Evolutionary conservation across 2,113 vertebrate genomes (phyloP).

Genomic region (Heterotilapia buettikoferi): DNA sequence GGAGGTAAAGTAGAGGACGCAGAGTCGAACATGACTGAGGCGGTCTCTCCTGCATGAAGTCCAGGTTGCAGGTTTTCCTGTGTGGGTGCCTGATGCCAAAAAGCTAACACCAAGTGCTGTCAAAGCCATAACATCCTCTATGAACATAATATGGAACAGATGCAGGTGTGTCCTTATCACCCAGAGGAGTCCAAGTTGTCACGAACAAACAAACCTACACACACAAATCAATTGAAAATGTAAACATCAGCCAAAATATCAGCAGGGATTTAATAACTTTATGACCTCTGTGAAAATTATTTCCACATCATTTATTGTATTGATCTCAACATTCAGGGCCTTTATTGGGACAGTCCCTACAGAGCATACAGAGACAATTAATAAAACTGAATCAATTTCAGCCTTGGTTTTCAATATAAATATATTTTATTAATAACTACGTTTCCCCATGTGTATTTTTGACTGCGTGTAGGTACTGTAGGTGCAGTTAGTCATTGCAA

Average conservation of each 20-base stretch:
- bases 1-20: not conserved
- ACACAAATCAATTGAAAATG: not conserved
- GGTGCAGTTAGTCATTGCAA: rapidly evolving
- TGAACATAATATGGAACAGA: not conserved
- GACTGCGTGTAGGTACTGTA: rapidly evolving
- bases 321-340: not conserved
- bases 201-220: not conserved
- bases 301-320: not conserved
- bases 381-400: not conserved
- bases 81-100: rapidly evolving
- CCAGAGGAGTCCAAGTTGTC: not conserved
- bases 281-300: not conserved
- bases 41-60: not conserved
- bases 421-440: not conserved
- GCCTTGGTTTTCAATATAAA: not conserved
- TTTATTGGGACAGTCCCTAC: not conserved
- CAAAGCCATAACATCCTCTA: not conserved
- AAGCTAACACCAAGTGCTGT: not conserved
- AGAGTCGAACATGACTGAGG: not conserved
- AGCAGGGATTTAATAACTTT: not conserved
- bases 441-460: not conserved
- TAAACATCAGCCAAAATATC: not conserved
- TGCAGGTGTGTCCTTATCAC: not conserved
- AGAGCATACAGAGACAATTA: not conserved
- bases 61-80: not conserved